Base-by-base conservation (phyloP, 2,797 vertebrate species). In the Ibycter americanus region DNA sequence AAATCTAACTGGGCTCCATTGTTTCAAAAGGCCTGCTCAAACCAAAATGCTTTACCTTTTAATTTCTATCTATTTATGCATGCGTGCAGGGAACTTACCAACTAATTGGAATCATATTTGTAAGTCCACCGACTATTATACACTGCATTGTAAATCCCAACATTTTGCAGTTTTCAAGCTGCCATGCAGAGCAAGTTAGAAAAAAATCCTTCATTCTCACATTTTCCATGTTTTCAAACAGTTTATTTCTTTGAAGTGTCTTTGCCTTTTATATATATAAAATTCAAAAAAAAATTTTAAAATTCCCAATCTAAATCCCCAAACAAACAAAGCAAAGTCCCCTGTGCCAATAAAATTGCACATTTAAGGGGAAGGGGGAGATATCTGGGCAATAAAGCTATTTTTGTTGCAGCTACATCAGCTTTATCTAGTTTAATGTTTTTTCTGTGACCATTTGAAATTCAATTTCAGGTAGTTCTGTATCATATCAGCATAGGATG, bases 381-480 rank as follows among this genome's bases (percentile, higher is more conserved):
- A 55, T 83, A 83, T 36, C 12, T 83, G 83, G 77, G 47, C 42
- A 87, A 70, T 14, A 93, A 44, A 80, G 44, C 29, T 70, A 29
- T 40, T 34, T 93, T 79, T 87, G 44, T 88, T 90, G 63, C 36
- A 87, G 84, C 61, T 89, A 58, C 44, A 70, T 86, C 66, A 87
- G 44, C 46, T 93, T 92, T 91, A 87, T 91, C 71, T 91, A 72
- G 42, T 82, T 86, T 89, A 77, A 82, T 89, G 23, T 78, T 93
- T 91, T 42, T 76, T 96, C 51, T 71, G 38, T 84, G 94, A 94
- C 83, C 58, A 80, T 94, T 94, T 96, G 92, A 96, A 93, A 97
- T 97, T 97, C 96, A 97, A 31, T 97, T 98, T 96, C 96, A 94
- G 95, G 89, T 95, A 58, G 36, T 91, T 97, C 74, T 87, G 87